Conservation (phyloP, 1,140 invertebrate genomes). For the Wasmannia auropunctata region DNA sequence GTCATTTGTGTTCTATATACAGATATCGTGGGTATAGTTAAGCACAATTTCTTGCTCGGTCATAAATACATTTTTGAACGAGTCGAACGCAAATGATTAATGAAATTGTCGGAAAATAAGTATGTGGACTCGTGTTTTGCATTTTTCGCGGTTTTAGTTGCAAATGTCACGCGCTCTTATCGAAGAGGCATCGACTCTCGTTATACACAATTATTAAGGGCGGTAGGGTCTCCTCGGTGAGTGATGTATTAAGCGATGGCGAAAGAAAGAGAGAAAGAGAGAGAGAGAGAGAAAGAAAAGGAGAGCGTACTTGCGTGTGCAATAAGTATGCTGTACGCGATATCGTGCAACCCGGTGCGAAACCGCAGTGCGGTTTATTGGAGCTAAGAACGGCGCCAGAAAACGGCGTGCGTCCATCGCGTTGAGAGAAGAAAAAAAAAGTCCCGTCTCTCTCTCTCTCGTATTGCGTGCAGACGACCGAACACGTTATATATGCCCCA, state of each 20-base stretch:
- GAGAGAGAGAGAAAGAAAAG: not conserved
- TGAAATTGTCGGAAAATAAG: constrained; percentile 3
- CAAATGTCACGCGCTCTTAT: not conserved
- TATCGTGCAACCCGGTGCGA: constrained; percentile 48
- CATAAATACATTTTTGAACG: not conserved
- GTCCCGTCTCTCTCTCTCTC: not conserved
- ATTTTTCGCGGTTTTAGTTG: not conserved
- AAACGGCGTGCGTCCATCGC: not conserved
- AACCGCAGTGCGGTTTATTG: constrained; percentile 55
- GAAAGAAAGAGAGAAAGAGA: not conserved
- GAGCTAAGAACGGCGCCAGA: constrained; percentile 48
- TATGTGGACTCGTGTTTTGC: not conserved
- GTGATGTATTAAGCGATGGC: constrained; percentile 24
- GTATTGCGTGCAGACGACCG: constrained; percentile 33
- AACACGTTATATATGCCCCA: not conserved
- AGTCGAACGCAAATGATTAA: not conserved
- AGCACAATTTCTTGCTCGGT: not conserved
- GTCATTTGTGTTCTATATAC: constrained; percentile 11
- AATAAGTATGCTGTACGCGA: constrained; percentile 30
- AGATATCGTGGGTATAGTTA: not conserved
- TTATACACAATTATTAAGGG: constrained; percentile 1
- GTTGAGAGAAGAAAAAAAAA: not conserved
- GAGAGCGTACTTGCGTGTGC: constrained; percentile 35
- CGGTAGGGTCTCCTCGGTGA: not conserved
- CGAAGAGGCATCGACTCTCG: constrained; percentile 9